Evolutionary conservation across 1,140 invertebrate species (phyloP), one percentile per base, ranked within the genome.

Genomic region (Camponotus vicinus): DNA sequence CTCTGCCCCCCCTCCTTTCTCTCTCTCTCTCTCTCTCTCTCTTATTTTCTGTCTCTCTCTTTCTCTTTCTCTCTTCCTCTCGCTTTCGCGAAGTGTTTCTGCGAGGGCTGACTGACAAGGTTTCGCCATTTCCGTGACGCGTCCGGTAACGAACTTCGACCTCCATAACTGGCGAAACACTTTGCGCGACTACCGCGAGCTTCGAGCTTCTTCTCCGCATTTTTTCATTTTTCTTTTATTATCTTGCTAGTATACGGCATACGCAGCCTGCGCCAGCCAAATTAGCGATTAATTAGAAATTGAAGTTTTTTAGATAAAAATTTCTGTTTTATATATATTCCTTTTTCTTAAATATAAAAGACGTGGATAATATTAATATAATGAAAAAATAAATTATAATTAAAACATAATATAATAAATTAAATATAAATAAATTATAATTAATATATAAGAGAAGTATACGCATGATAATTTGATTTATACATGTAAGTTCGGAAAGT

Each of bases 81-180:
- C 61, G 45, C n/a, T 64, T 9, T 69, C 63, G 63, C 86, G 69
- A 88, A 88, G 82, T 85, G 71, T 90, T 90, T 73, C 88, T 90
- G 77, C 80, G 59, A 90, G 86, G 63, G 89, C 71, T 82, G 89
- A 90, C 89, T 90, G 89, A 90, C 89, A 90, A 90, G 89, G 89
- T 90, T 90, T 90, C 76, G 88, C 89, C 89, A 90, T 90, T 90
- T 90, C 89, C 89, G 88, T 86, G 89, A 90, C 88, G 88, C 88
- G 86, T 88, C 89, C 89, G 88, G 86, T 90, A 90, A 90, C 89
- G 88, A 90, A 90, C 88, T 90, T 90, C 89, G 86, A 90, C 89
- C 82, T 88, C 89, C 64, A 90, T 90, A 90, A 90, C 86, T 83
- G 86, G 66, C 88, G 59, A 90, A 90, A 90, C 88, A 90, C 86